These are phyloP conservation scores for Drosophila ananassae DNA, from an alignment of 1,140 invertebrate genomes.

Conservation along the genomic window DNA sequence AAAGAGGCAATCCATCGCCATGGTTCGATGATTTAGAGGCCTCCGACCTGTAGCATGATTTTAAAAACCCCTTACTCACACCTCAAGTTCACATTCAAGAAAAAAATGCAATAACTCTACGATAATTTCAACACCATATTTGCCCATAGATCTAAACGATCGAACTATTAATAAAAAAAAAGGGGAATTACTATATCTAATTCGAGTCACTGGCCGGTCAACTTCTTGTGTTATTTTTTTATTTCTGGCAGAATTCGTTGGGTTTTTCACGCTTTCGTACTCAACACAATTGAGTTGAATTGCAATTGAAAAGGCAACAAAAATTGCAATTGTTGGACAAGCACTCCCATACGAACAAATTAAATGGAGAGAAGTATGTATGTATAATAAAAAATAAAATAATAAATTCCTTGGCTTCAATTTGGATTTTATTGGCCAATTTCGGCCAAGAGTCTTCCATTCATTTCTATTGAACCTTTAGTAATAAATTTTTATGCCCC, in stretches of 20 bases:
- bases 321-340: slow-evolving; percentile 40
- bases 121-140: slow-evolving; percentile 38
- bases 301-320: slow-evolving; percentile 49
- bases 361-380: too few species aligned
- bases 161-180: background rate
- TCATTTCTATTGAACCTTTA: background rate
- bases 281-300: slow-evolving; percentile 53
- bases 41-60: slow-evolving; percentile 17
- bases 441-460: background rate
- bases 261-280: slow-evolving; percentile 71
- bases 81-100: slow-evolving; percentile 10
- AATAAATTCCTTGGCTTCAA: background rate
- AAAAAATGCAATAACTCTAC: slow-evolving; percentile 14
- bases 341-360: background rate
- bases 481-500: background rate
- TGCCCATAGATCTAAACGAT: background rate
- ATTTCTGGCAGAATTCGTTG: slow-evolving; percentile 22
- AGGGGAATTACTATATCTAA: background rate
- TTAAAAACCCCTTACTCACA: background rate
- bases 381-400: background rate
- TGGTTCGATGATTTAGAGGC: slow-evolving; percentile 37
- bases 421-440: background rate
- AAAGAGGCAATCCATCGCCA: slow-evolving; percentile 39
- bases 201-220: slow-evolving; percentile 46
- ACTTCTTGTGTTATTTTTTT: slow-evolving; percentile 25